phyloP scores from a whole-genome alignment of 2,113 vertebrate species.

The Oreotrochilus melanogaster region DNA sequence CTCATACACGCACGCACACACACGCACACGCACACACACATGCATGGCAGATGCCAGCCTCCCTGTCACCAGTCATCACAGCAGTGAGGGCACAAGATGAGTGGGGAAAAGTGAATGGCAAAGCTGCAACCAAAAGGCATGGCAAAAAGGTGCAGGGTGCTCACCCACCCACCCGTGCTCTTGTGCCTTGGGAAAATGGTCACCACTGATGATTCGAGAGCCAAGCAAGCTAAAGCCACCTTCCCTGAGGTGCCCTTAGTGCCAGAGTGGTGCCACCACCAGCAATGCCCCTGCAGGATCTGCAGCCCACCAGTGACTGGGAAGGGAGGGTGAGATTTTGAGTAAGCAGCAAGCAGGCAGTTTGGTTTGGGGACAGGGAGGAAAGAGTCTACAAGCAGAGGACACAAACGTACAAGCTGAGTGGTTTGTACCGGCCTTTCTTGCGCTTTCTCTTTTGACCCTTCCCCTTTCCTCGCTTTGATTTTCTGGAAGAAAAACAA shows the following conservation, averaged over 20 bases:
- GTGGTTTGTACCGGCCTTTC: conserved; percentile 94
- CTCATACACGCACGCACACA: not conserved
- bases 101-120: conserved; percentile 5
- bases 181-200: conserved; percentile 33
- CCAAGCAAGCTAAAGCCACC: conserved; percentile 69
- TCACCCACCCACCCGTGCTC: not conserved
- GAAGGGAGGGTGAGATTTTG: not conserved
- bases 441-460: conserved; percentile 98
- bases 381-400: conserved; percentile 75
- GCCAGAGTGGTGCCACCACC: conserved; percentile 50
- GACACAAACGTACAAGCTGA: conserved; percentile 94
- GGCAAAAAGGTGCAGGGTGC: not conserved
- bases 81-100: conserved; percentile 37
- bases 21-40: not conserved
- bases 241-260: conserved; percentile 52
- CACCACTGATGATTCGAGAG: conserved; percentile 28
- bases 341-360: conserved; percentile 47
- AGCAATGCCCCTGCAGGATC: conserved; percentile 41
- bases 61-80: not conserved
- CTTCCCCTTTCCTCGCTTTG: conserved; percentile 93
- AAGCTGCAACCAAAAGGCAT: not conserved
- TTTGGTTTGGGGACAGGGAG: conserved; percentile 52
- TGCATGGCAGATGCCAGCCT: conserved; percentile 39
- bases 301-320: conserved; percentile 42
- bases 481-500: conserved; percentile 93